Conservation (phyloP, 2,113 vertebrate genomes). For the Sapayoa aenigma region DNA sequence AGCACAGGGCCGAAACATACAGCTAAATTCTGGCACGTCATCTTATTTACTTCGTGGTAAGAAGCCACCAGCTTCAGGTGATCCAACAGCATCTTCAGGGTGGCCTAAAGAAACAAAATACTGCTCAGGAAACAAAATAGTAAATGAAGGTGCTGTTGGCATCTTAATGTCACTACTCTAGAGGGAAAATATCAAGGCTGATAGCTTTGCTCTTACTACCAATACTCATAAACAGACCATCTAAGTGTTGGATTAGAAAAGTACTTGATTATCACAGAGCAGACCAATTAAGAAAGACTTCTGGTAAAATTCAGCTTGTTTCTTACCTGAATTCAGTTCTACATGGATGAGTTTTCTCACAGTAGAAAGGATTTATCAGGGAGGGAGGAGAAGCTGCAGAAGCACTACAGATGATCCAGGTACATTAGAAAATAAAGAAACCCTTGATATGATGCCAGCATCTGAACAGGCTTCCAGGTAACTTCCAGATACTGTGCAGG, state of each 20-base stretch:
- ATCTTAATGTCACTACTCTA: background rate
- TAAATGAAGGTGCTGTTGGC: background rate
- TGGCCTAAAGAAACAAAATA: constrained; percentile 77
- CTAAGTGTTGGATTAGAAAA: background rate
- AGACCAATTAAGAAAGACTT: background rate
- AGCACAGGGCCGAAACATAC: constrained; percentile 97
- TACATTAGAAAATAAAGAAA: background rate
- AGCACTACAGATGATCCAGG: background rate
- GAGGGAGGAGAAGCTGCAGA: background rate
- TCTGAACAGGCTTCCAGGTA: background rate
- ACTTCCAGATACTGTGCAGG: background rate
- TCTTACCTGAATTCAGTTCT: background rate
- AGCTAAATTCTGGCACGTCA: constrained; percentile 98
- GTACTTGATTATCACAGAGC: background rate
- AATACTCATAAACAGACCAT: background rate
- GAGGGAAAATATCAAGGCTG: background rate
- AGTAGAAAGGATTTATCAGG: background rate
- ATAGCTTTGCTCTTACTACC: background rate
- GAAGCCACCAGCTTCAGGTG: constrained; percentile 96
- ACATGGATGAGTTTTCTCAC: background rate
- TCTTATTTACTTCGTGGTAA: constrained; percentile 93
- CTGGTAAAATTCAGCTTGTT: background rate
- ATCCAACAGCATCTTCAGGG: constrained; percentile 89
- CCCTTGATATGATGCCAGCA: background rate
- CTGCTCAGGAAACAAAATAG: constrained; percentile 1